A percentile compares a stretch with the other conserved stretches of the same genome.
Evolutionary conservation across 2,888 invertebrate species (phyloP).

Genomic region (Drosophila mettleri): DNA sequence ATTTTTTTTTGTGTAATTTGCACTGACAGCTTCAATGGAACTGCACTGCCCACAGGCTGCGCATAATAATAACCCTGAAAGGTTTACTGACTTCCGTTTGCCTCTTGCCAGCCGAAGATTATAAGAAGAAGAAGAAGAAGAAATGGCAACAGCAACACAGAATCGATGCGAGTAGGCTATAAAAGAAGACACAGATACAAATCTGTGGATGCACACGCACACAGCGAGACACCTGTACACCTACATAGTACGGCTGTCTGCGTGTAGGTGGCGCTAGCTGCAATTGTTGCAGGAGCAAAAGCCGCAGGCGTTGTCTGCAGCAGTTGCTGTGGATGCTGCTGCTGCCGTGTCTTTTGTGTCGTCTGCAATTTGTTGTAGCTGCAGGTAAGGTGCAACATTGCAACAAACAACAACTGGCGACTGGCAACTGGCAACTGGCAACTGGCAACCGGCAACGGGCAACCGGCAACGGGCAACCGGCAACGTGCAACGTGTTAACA

Average conservation of each 20-base stretch:
- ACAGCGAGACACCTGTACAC: constrained; percentile 14
- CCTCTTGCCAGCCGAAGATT: constrained; percentile 7
- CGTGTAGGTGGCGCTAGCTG: constrained; percentile 74
- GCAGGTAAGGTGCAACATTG: constrained; percentile 52
- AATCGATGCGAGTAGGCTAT: constrained; percentile 22
- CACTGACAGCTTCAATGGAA: constrained; percentile 58
- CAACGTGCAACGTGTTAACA: constrained; percentile 62
- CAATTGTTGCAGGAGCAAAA: constrained; percentile 48
- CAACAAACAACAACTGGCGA: constrained; percentile 23
- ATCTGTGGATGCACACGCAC: constrained; percentile 41
- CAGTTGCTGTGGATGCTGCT: constrained; percentile 34
- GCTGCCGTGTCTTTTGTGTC: constrained; percentile 54
- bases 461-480: constrained; percentile 24
- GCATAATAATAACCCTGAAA: constrained; percentile 82
- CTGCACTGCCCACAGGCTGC: constrained; percentile 64
- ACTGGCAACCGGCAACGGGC: constrained; percentile 33
- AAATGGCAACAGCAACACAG: constrained; percentile 3
- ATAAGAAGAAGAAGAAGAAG: neutral
- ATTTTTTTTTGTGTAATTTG: neutral
- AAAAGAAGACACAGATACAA: constrained; percentile 56
- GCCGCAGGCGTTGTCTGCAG: constrained; percentile 64
- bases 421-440: constrained; percentile 29
- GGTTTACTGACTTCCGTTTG: constrained; percentile 81
- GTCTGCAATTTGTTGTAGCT: constrained; percentile 75
- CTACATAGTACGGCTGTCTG: constrained; percentile 32